Evolutionary conservation across 30 jellyfish, hydroid and myxozoan species (phyloP), one percentile per base, ranked within the genome.

Genomic region (Turritopsis dohrnii): DNA sequence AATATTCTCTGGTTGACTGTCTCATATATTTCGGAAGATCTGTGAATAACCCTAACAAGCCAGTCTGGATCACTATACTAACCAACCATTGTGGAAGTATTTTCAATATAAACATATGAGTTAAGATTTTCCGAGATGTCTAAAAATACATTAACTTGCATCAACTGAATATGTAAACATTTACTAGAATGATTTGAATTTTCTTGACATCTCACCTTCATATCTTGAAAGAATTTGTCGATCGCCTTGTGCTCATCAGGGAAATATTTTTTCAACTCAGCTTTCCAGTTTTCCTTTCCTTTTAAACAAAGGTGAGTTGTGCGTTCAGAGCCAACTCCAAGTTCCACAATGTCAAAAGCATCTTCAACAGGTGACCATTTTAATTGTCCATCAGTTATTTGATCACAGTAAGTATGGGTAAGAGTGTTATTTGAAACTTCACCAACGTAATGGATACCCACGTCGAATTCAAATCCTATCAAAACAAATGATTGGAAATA

Each of bases 391-490:
- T 86, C 99, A 8, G 97, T 94, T 30, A 94, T 82, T 72, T 94
- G 99, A 71, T 94, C 92, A 22, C 80, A 23, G 69, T 84, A 87
- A 31, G 89, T 91, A 24, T 90, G 79, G 73, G 91, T 83, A 89
- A 89, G 41, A 13, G 97, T 86, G 80, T 80, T 54, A 24, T 95
- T 96, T 8, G 74, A 84, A 29, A 86, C 82, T 66, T 89, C 96
- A 29, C 99, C 99, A 79, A 94, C 75, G 84, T 89, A 94, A 80
- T 94, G 99, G 20, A 94, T 86, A 5, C 99, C 99, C 72, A 94
- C 99, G 76, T 94, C 99, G 82, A 94, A 94, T 77, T 94, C 99
- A 94, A 89, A 94, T 16, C 99, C 99, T 94, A 83, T n/a, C 9
- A n/a, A 7, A 69, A 9, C 60, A 41, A 41, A 41, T 3, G 60